These are phyloP conservation scores for Tragelaphus eurycerus DNA, from an alignment of 2,797 vertebrate species.

Conservation along the genomic window DNA sequence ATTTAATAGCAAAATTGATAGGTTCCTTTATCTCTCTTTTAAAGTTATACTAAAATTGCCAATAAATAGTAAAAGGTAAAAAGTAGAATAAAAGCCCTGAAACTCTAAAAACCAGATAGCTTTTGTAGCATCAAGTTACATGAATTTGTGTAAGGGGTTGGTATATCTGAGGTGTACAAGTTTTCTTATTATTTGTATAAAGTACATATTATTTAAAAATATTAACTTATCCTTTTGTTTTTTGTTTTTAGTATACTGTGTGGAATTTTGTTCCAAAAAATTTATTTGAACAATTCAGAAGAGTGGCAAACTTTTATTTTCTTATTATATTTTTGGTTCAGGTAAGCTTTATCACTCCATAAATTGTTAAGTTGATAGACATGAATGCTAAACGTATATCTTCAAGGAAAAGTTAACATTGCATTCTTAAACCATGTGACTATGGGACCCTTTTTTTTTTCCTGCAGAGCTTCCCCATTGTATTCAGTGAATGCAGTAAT, in stretches of 20 bases:
- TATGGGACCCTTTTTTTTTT: not conserved
- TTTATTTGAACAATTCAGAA: slow-evolving; percentile 99
- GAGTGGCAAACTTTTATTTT: slow-evolving; percentile 99
- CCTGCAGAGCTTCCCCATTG: not conserved
- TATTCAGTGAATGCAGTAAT: slow-evolving; percentile 16
- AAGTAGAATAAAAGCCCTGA: not conserved
- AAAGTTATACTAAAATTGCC: slow-evolving; percentile 16
- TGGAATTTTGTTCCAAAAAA: slow-evolving; percentile 99
- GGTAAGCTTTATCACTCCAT: slow-evolving; percentile 85
- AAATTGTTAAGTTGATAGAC: slow-evolving; percentile 31
- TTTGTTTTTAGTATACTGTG: slow-evolving; percentile 91
- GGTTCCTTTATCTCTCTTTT: slow-evolving; percentile 12
- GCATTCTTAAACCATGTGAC: slow-evolving; percentile 28
- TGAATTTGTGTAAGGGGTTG: slow-evolving; percentile 38
- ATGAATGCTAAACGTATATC: not conserved
- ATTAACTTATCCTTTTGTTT: slow-evolving; percentile 6
- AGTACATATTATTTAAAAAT: slow-evolving; percentile 36
- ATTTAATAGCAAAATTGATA: slow-evolving; percentile 2
- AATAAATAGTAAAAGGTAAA: slow-evolving; percentile 25
- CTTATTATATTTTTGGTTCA: slow-evolving; percentile 99
- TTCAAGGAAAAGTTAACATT: slow-evolving; percentile 32
- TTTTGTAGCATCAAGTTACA: not conserved
- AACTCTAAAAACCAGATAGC: not conserved
- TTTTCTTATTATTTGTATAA: slow-evolving; percentile 34
- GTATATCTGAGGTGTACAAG: not conserved